A percentile compares a stretch with the other conserved stretches of the same genome.
phyloP scores from a whole-genome alignment of 2,888 invertebrate genomes.

The Rhaphigaster nebulosa region DNA sequence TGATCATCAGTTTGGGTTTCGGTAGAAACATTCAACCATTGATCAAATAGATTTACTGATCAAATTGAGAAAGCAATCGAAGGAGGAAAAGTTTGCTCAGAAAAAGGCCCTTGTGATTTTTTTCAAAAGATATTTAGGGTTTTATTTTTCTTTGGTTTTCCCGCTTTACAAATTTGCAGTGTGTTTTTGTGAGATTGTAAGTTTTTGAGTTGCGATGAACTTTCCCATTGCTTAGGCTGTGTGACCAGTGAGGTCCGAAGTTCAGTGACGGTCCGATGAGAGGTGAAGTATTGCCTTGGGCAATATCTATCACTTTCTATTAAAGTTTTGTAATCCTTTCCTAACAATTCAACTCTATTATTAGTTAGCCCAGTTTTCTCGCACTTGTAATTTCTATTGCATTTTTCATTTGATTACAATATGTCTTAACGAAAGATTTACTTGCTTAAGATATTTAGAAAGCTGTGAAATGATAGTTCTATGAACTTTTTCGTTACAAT shows the following conservation, averaged over 20 bases:
- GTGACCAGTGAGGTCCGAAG: neutral
- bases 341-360: neutral
- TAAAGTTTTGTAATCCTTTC: neutral
- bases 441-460: no score
- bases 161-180: neutral
- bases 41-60: no score
- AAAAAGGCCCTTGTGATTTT: no score
- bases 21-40: no score
- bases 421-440: neutral
- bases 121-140: no score
- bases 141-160: no score
- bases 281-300: neutral
- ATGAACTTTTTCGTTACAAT: no score
- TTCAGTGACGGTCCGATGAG: neutral
- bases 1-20: no score
- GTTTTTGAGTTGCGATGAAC: neutral
- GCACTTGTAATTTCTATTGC: neutral
- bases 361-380: neutral
- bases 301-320: neutral
- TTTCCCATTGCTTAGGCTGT: neutral
- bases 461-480: no score
- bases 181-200: neutral
- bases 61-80: no score
- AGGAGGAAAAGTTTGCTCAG: no score
- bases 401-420: neutral